Evolutionary conservation across 2,113 vertebrate species (phyloP).

Genomic region (Fregata magnificens): DNA sequence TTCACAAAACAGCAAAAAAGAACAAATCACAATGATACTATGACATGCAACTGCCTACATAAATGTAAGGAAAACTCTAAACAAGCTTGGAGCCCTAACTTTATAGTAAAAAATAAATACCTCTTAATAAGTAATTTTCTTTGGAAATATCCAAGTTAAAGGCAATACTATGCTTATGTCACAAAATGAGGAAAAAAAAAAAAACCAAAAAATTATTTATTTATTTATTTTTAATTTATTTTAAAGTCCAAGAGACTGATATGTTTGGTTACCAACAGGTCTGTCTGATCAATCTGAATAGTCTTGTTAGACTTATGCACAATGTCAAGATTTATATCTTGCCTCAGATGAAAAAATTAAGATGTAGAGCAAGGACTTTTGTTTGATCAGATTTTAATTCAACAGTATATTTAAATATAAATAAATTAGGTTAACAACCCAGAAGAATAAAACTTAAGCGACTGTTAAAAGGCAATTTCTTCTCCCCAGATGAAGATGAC

Average conservation of each 20-base stretch:
- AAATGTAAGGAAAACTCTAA: background rate
- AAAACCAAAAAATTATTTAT: background rate
- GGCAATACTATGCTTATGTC: background rate
- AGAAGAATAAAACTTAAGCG: background rate
- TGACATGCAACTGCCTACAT: background rate
- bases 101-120: background rate
- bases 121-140: background rate
- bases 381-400: background rate
- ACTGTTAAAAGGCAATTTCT: background rate
- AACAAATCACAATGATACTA: background rate
- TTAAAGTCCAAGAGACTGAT: background rate
- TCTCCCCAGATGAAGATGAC: background rate
- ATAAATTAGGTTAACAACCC: background rate
- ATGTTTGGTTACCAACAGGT: constrained; percentile 6
- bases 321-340: background rate
- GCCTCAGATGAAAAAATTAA: background rate
- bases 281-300: background rate
- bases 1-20: background rate
- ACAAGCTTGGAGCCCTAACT: background rate
- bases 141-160: constrained; percentile 28
- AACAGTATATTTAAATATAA: background rate
- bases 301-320: background rate
- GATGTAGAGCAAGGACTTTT: background rate
- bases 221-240: background rate
- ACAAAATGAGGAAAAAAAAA: background rate